These are phyloP conservation scores for Allolobophora icterica DNA, from an alignment of 2,888 invertebrate genomes.

Conservation along the genomic window DNA sequence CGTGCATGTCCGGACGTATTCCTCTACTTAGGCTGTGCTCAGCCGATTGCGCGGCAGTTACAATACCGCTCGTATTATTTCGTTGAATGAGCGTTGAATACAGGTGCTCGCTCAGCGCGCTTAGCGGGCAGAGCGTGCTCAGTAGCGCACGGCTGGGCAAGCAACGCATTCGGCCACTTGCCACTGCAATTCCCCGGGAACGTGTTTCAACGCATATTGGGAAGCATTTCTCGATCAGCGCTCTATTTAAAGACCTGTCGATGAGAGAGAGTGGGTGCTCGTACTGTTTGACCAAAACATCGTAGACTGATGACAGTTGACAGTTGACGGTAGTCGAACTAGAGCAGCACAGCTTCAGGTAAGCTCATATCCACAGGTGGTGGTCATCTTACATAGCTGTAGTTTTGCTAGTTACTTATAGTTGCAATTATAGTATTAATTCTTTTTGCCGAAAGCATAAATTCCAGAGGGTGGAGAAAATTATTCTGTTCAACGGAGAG, in stretches of 20 bases:
- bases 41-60: background rate
- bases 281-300: background rate
- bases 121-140: background rate
- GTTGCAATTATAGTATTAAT: no score
- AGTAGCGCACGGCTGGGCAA: background rate
- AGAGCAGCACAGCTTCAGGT: background rate
- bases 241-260: background rate
- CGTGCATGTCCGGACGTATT: background rate
- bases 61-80: background rate
- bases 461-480: no score
- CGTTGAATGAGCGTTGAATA: background rate
- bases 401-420: no score
- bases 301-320: background rate
- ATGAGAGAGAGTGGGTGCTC: background rate
- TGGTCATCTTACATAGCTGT: no score
- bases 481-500: no score
- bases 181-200: background rate
- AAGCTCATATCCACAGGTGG: background rate
- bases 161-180: background rate
- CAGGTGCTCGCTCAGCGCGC: background rate
- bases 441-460: no score
- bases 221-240: background rate
- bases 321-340: background rate
- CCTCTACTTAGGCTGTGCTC: background rate
- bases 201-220: conserved; percentile 24